Percentiles rank a stretch among this genome's conserved stretches.
phyloP scores from a whole-genome alignment of 1,140 invertebrate genomes.

The Bombyx mandarina region DNA sequence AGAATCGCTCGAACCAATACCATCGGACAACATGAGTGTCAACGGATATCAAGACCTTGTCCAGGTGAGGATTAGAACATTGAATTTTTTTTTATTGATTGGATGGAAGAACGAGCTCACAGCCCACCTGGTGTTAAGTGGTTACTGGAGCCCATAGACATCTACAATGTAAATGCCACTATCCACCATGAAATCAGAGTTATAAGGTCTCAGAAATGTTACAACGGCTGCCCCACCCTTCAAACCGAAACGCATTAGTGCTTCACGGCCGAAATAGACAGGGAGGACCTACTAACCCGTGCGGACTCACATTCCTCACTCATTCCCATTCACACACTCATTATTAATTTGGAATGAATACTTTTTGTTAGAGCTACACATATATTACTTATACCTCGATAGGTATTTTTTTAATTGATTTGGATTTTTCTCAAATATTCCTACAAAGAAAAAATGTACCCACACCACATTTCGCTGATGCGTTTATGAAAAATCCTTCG shows the following conservation, averaged over 20 bases:
- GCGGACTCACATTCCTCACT: too few species aligned
- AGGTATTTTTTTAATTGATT: background rate
- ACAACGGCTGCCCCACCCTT: too few species aligned
- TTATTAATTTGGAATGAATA: background rate
- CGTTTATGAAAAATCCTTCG: background rate
- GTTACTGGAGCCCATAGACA: too few species aligned
- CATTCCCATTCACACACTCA: background rate
- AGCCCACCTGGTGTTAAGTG: too few species aligned
- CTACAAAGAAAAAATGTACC: background rate
- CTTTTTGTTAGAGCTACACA: background rate
- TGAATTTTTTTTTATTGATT: background rate
- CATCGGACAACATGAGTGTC: conserved; percentile 77
- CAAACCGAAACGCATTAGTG: too few species aligned
- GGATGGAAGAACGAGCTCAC: too few species aligned
- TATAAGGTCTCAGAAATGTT: too few species aligned
- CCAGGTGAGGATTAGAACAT: conserved; percentile 31
- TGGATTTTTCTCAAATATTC: background rate
- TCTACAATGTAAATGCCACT: too few species aligned
- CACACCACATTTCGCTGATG: too few species aligned
- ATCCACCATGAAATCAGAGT: too few species aligned
- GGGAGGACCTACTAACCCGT: too few species aligned
- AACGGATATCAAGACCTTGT: conserved; percentile 83
- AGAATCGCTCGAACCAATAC: conserved; percentile 14
- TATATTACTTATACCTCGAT: background rate
- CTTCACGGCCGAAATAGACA: too few species aligned